These are phyloP conservation scores for Dasypogon diadema DNA, from an alignment of 2,888 invertebrate genomes.

Conservation along the genomic window DNA sequence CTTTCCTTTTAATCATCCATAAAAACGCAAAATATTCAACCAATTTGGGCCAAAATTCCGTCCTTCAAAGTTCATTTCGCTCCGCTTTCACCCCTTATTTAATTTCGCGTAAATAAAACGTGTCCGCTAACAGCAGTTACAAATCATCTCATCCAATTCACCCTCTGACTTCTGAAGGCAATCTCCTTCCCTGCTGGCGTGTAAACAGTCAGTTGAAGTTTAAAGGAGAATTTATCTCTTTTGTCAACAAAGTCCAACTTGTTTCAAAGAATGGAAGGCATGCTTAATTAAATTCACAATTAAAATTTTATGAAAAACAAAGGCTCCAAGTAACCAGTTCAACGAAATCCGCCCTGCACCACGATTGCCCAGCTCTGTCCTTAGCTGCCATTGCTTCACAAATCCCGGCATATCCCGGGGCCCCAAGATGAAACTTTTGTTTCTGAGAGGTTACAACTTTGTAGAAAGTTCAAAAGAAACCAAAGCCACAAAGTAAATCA, in stretches of 20 bases:
- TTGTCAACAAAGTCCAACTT: slow-evolving; percentile 55
- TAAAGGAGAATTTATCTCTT: slow-evolving; percentile 48
- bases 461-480: slow-evolving; percentile 48
- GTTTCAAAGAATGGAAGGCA: slow-evolving; percentile 63
- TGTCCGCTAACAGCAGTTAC: slow-evolving; percentile 56
- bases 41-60: slow-evolving; percentile 59
- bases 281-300: slow-evolving; percentile 65
- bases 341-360: not conserved
- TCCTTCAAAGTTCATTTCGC: slow-evolving; percentile 7
- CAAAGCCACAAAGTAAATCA: slow-evolving; percentile 49
- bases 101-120: slow-evolving; percentile 62
- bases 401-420: slow-evolving; percentile 35
- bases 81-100: slow-evolving; percentile 58
- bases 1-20: slow-evolving; percentile 43
- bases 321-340: slow-evolving; percentile 46
- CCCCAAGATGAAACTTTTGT: slow-evolving; percentile 36
- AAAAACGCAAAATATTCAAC: slow-evolving; percentile 14
- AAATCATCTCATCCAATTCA: slow-evolving; percentile 38
- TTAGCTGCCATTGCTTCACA: slow-evolving; percentile 10
- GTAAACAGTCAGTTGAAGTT: slow-evolving; percentile 37
- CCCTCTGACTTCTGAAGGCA: slow-evolving; percentile 27
- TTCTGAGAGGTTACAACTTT: slow-evolving; percentile 47
- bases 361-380: slow-evolving; percentile 24
- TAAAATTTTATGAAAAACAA: slow-evolving; percentile 61
- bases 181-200: not conserved